Evolutionary conservation across 2,797 vertebrate genomes (phyloP).

Genomic region (Ciconia nigra): DNA sequence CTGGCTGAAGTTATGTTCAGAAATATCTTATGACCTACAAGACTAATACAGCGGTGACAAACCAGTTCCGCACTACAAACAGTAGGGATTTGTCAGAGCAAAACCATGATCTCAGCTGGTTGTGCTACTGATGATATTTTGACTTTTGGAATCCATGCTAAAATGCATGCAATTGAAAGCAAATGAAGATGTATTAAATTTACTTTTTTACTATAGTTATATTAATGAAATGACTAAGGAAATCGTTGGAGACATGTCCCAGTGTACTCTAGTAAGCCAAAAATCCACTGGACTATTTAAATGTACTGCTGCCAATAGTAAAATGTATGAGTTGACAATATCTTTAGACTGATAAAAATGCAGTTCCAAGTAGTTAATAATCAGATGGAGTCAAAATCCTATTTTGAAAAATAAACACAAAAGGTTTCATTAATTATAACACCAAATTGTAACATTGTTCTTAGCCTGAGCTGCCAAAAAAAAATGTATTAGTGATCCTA

Average conservation of each 20-base stretch:
- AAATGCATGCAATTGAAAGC: neutral
- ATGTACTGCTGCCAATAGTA: neutral
- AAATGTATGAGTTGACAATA: neutral
- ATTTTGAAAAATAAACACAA: neutral
- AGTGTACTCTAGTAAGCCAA: neutral
- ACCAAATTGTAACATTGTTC: neutral
- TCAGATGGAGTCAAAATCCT: neutral
- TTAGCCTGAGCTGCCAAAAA: neutral
- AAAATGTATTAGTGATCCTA: neutral
- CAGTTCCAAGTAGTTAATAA: neutral
- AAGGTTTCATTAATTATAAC: neutral
- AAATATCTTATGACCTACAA: neutral
- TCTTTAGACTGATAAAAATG: neutral
- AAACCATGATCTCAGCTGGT: neutral
- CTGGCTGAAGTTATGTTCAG: neutral
- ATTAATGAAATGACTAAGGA: neutral
- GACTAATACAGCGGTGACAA: neutral
- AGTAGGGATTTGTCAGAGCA: neutral
- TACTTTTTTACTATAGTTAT: neutral
- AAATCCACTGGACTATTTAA: neutral
- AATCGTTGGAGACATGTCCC: neutral
- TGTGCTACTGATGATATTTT: neutral
- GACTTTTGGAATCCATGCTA: neutral
- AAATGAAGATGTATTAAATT: neutral
- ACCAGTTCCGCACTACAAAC: neutral